Percentiles rank a stretch among this genome's conserved stretches.
These are phyloP conservation scores for Helleia helle DNA, from an alignment of 2,888 invertebrate species.

Conservation along the genomic window DNA sequence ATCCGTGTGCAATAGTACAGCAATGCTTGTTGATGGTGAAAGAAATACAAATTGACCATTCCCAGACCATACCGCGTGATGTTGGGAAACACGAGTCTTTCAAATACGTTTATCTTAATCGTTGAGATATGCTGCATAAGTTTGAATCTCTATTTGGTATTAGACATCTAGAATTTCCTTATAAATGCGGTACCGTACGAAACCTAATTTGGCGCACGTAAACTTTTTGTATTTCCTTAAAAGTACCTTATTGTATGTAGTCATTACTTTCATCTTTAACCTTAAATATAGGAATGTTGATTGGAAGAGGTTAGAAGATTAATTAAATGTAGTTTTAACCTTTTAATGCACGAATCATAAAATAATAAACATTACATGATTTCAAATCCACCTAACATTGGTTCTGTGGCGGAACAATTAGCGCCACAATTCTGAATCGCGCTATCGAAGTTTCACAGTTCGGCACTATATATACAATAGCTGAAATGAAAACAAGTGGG, in stretches of 20 bases:
- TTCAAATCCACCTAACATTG: too few species aligned
- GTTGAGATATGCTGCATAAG: slow-evolving; percentile 5
- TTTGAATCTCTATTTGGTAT: not conserved
- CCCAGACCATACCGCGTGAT: not conserved
- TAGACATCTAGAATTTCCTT: slow-evolving; percentile 6
- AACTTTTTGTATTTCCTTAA: slow-evolving; percentile 1
- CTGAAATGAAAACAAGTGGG: too few species aligned
- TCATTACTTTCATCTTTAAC: slow-evolving; percentile 2
- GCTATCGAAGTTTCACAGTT: too few species aligned
- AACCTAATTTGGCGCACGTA: slow-evolving; percentile 3
- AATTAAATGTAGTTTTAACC: not conserved
- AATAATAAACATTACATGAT: too few species aligned
- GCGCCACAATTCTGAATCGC: too few species aligned
- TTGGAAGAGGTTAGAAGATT: slow-evolving; percentile 3
- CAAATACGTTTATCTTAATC: slow-evolving; percentile 5
- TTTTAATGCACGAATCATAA: too few species aligned
- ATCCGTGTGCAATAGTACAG: too few species aligned
- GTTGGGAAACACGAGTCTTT: slow-evolving; percentile 2
- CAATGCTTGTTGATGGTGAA: too few species aligned
- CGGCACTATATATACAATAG: too few species aligned
- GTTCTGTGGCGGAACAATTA: too few species aligned
- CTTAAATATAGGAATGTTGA: slow-evolving; percentile 7
- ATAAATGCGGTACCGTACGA: not conserved
- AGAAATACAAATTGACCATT: too few species aligned
- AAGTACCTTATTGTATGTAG: not conserved